Evolutionary conservation across 37 sponge, comb jelly and placozoan species (phyloP).

Genomic region (Ephydatia muelleri): DNA sequence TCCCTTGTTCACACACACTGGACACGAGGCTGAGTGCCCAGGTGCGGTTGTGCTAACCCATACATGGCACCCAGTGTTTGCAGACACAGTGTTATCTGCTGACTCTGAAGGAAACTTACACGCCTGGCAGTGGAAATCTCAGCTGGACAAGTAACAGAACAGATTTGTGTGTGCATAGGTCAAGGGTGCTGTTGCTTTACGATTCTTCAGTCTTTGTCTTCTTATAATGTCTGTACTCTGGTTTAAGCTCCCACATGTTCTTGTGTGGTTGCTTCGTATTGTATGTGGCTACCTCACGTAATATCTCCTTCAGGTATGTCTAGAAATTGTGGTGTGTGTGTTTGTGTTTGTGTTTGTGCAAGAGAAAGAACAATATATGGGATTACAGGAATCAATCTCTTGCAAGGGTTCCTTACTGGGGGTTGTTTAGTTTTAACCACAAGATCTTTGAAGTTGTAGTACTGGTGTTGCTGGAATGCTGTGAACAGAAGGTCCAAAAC

Average conservation of each 20-base stretch:
- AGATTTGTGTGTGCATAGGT: background rate
- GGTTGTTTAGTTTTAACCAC: constrained; percentile 92
- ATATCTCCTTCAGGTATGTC: constrained; percentile 89
- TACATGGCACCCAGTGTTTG: constrained; percentile 44
- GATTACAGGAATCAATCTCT: too few species aligned
- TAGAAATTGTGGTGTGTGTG: constrained; percentile 17
- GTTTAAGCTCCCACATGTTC: constrained; percentile 98
- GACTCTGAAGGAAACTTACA: constrained; percentile 59
- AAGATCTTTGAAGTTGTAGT: constrained; percentile 86
- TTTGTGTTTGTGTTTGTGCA: background rate
- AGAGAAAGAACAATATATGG: background rate
- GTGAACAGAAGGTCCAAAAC: constrained; percentile 88
- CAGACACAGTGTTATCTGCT: constrained; percentile 27
- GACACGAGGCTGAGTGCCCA: constrained; percentile 48
- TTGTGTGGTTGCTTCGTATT: constrained; percentile 92
- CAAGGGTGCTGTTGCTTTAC: background rate
- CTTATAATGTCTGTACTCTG: constrained; percentile 72
- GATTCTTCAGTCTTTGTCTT: constrained; percentile 10
- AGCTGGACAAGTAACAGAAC: background rate
- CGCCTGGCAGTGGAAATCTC: constrained; percentile 66
- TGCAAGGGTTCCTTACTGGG: constrained; percentile 46
- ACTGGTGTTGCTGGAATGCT: constrained; percentile 88
- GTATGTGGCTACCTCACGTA: constrained; percentile 86
- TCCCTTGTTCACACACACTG: constrained; percentile 51
- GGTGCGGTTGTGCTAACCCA: constrained; percentile 31